Evolutionary conservation across 2,113 vertebrate species (phyloP).

Genomic region (Crotalus tigris): DNA sequence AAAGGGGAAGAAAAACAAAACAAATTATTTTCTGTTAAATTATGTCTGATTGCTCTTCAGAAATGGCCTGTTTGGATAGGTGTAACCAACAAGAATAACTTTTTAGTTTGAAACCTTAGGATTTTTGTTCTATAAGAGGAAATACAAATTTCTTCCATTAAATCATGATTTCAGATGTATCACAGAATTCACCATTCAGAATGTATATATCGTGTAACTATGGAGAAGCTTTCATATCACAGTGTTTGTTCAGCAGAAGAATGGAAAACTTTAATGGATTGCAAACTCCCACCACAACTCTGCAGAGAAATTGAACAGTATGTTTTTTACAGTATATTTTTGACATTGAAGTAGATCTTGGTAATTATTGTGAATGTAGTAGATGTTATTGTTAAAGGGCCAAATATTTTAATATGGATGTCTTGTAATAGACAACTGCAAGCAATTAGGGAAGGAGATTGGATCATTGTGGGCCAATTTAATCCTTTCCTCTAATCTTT

Average conservation of each 20-base stretch:
- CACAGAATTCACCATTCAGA: constrained; percentile 97
- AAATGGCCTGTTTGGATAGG: background rate
- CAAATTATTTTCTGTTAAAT: background rate
- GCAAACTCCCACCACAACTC: constrained; percentile 82
- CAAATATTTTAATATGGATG: background rate
- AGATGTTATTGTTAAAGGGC: background rate
- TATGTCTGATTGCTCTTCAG: background rate
- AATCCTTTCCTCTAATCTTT: background rate
- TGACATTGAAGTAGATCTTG: background rate
- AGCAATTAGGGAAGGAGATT: background rate
- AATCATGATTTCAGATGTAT: constrained; percentile 82
- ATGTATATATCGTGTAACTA: constrained; percentile 97
- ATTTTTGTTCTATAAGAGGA: background rate
- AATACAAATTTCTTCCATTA: background rate
- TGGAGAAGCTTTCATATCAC: constrained; percentile 98
- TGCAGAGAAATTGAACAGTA: constrained; percentile 94
- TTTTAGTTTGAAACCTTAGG: background rate
- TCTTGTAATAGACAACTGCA: background rate
- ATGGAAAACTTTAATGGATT: constrained; percentile 89
- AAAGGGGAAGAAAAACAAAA: background rate
- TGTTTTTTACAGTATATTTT: constrained; percentile 29
- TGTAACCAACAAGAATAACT: background rate
- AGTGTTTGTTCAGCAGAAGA: constrained; percentile 96
- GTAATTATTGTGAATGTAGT: background rate
- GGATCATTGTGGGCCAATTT: background rate